These are phyloP conservation scores for Saguinus imperator DNA, from an alignment of 2,113 vertebrate genomes.

Conservation along the genomic window DNA sequence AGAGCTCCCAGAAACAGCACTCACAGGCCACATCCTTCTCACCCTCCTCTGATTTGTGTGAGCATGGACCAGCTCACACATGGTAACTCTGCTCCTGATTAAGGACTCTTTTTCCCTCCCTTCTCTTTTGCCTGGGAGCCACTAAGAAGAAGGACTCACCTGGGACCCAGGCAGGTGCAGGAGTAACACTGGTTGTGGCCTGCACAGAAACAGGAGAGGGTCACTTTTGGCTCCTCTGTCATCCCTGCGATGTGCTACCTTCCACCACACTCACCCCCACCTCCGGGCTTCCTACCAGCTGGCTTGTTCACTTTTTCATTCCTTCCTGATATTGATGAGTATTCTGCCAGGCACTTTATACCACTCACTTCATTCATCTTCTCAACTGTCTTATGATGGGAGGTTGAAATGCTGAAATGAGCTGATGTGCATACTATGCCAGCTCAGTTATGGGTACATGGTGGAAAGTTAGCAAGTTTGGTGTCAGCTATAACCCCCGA, in stretches of 20 bases:
- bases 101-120: neutral
- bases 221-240: neutral
- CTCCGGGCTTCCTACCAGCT: neutral
- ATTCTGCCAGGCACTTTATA: neutral
- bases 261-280: neutral
- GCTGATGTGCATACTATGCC: rapidly evolving
- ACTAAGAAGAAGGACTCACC: conserved; percentile 58
- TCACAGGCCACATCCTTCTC: rapidly evolving
- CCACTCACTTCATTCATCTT: neutral
- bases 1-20: neutral
- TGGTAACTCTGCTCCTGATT: neutral
- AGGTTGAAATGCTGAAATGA: neutral
- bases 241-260: rapidly evolving
- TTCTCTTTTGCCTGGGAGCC: neutral
- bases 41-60: neutral
- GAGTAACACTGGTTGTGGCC: conserved; percentile 40
- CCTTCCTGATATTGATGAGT: neutral
- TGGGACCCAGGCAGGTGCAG: conserved; percentile 42
- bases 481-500: neutral
- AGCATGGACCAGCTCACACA: rapidly evolving
- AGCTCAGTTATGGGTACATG: neutral
- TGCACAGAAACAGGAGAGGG: conserved; percentile 42
- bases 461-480: neutral
- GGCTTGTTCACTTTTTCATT: neutral
- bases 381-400: neutral